Conservation (phyloP, 2,113 vertebrate genomes). For the Vulpes lagopus region DNA sequence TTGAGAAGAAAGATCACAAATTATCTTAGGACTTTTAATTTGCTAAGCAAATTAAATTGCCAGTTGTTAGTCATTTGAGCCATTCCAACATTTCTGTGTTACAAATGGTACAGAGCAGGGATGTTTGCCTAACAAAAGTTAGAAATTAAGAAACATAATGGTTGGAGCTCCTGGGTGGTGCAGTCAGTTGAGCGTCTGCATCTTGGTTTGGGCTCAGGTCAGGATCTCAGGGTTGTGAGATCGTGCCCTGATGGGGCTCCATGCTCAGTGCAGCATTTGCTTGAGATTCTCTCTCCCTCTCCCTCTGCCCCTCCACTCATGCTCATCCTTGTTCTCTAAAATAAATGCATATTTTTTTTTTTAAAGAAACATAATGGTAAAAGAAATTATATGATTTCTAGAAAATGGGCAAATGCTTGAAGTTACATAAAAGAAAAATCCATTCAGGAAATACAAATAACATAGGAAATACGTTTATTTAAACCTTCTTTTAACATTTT, state of each 20-base stretch:
- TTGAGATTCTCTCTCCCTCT: neutral
- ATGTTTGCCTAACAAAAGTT: neutral
- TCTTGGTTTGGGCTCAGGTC: neutral
- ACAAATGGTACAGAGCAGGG: neutral
- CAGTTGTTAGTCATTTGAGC: neutral
- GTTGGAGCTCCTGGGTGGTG: no score
- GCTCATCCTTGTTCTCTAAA: neutral
- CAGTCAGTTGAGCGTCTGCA: neutral
- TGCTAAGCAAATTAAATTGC: neutral
- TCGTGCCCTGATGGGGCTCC: neutral
- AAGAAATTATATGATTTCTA: neutral
- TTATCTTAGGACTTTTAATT: neutral
- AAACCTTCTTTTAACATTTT: neutral
- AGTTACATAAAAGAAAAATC: neutral
- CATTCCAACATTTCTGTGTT: neutral
- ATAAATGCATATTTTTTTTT: neutral
- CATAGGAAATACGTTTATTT: neutral
- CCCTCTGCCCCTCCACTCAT: neutral
- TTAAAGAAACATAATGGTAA: neutral
- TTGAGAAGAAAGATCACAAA: neutral
- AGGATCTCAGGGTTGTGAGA: neutral
- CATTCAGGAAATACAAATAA: neutral
- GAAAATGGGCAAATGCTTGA: neutral
- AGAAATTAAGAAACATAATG: conserved; percentile 24
- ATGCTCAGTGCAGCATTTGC: neutral